Percentiles rank a stretch among this genome's conserved stretches.
These are phyloP conservation scores for Eospalax fontanierii DNA, from an alignment of 2,797 vertebrate genomes.

Conservation along the genomic window DNA sequence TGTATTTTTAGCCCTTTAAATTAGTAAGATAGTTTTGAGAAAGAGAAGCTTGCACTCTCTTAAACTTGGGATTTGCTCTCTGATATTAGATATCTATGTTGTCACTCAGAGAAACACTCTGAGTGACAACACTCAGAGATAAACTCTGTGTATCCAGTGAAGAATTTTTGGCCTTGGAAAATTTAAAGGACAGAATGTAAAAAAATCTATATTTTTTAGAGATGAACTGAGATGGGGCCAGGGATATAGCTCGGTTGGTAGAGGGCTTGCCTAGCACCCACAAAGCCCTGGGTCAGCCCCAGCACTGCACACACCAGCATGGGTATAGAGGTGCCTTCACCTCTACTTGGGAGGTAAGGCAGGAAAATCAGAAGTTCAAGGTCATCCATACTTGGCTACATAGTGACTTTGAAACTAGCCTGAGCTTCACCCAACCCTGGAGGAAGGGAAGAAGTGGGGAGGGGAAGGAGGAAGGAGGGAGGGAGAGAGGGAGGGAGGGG, in stretches of 20 bases:
- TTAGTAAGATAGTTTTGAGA: conserved; percentile 17
- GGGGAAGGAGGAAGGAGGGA: background rate
- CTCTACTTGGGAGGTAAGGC: background rate
- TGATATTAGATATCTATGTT: conserved; percentile 34
- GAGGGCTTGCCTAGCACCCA: background rate
- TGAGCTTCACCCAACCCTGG: background rate
- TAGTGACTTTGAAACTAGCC: background rate
- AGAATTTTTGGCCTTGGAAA: conserved; percentile 48
- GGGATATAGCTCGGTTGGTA: background rate
- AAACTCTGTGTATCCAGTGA: background rate
- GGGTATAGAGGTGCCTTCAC: background rate
- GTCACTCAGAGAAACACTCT: too few relatives aligned
- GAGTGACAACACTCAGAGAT: background rate
- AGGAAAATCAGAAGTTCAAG: background rate
- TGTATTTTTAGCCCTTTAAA: conserved; percentile 52
- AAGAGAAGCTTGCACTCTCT: background rate
- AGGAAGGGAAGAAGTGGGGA: background rate
- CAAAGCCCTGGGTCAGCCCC: background rate
- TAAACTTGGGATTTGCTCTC: conserved; percentile 37
- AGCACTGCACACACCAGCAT: background rate
- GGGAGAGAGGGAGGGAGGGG: too few relatives aligned
- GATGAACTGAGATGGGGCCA: background rate
- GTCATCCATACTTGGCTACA: background rate
- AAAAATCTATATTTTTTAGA: conserved; percentile 13
- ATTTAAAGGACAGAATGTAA: conserved; percentile 51